Conservation (phyloP, 2,113 vertebrate species). For the Pseudorhombus dupliciocellatus region DNA sequence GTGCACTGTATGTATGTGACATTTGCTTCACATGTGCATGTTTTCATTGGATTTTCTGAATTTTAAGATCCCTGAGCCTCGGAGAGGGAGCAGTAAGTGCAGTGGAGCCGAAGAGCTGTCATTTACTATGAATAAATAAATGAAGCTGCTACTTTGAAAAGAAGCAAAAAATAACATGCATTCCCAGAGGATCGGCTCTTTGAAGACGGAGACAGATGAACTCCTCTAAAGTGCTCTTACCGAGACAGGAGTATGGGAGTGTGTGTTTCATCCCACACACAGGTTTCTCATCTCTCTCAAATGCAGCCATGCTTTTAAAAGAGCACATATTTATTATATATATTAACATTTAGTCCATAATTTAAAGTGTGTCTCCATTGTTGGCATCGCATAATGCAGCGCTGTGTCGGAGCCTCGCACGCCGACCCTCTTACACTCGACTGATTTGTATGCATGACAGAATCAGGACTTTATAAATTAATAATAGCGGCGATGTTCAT, state of each 20-base stretch:
- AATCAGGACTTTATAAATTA: constrained; percentile 79
- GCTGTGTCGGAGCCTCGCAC: constrained; percentile 25
- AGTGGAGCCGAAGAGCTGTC: constrained; percentile 19
- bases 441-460: constrained; percentile 69
- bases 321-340: background rate
- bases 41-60: background rate
- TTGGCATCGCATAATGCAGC: background rate
- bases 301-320: background rate
- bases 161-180: constrained; percentile 73
- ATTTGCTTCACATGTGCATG: background rate
- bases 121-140: constrained; percentile 69
- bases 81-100: constrained; percentile 11
- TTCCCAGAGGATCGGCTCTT: constrained; percentile 55
- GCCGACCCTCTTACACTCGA: constrained; percentile 68
- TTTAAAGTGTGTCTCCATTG: background rate
- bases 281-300: background rate
- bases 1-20: no score
- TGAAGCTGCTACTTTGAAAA: constrained; percentile 56
- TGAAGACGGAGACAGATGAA: constrained; percentile 53
- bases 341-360: background rate
- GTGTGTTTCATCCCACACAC: constrained; percentile 1
- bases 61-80: background rate
- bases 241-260: background rate
- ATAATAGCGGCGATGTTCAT: constrained; percentile 61
- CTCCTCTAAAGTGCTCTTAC: constrained; percentile 54